These are phyloP conservation scores for Ifrita kowaldi DNA, from an alignment of 2,113 vertebrate genomes.

Conservation along the genomic window DNA sequence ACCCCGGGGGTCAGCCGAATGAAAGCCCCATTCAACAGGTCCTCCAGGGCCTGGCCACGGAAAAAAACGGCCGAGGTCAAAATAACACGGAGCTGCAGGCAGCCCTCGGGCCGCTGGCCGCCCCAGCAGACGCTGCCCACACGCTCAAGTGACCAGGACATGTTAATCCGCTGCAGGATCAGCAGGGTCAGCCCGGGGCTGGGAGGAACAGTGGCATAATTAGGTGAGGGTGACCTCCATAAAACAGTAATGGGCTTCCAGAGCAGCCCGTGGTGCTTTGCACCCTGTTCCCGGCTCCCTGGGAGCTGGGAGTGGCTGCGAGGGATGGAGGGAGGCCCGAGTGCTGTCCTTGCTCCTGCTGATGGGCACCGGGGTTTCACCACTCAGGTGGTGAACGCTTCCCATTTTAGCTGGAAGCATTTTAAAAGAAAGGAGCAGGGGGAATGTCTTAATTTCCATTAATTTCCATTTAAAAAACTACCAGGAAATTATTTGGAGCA, in stretches of 20 bases:
- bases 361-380: fast-evolving
- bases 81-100: slow-evolving; percentile 75
- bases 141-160: slow-evolving; percentile 19
- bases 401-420: fast-evolving
- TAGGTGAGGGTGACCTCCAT: slow-evolving; percentile 61
- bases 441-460: background rate
- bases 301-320: background rate
- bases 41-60: slow-evolving; percentile 62
- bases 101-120: slow-evolving; percentile 70
- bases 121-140: background rate
- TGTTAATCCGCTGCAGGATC: slow-evolving; percentile 22
- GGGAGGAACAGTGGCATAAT: slow-evolving; percentile 29
- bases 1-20: slow-evolving; percentile 82
- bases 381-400: no score
- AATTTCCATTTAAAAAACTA: background rate
- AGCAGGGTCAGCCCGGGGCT: slow-evolving; percentile 41
- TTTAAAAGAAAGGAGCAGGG: background rate
- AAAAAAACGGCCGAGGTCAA: slow-evolving; percentile 75
- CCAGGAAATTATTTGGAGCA: background rate
- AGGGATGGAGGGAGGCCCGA: fast-evolving
- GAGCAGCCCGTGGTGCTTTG: background rate
- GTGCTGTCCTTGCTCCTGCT: fast-evolving
- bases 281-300: fast-evolving
- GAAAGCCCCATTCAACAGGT: slow-evolving; percentile 88
- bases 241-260: slow-evolving; percentile 23